A percentile compares a stretch with the other conserved stretches of the same genome.
These are phyloP conservation scores for Sporophila hypoxantha DNA, from an alignment of 2,113 vertebrate genomes.

Conservation along the genomic window DNA sequence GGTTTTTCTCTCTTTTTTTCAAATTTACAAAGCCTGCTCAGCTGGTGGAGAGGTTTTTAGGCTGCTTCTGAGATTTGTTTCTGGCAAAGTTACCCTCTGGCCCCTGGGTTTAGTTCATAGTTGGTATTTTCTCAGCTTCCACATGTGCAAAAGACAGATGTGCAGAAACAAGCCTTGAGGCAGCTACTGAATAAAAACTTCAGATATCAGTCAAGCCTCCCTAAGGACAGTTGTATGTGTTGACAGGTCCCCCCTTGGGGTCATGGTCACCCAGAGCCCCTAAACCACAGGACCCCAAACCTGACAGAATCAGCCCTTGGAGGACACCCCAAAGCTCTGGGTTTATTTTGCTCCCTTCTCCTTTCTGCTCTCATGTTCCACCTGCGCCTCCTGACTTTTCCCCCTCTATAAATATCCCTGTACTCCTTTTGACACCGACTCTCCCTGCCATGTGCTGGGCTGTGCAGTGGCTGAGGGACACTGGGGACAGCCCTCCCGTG, in stretches of 20 bases:
- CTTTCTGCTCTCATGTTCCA: background rate
- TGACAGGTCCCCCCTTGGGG: background rate
- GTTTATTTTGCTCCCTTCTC: background rate
- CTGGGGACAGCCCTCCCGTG: background rate
- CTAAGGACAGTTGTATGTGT: accelerated
- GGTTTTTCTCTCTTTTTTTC: background rate
- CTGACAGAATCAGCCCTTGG: background rate
- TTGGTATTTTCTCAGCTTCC: background rate
- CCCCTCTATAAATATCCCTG: background rate
- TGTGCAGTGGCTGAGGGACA: background rate
- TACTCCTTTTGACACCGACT: background rate
- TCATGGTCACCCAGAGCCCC: background rate
- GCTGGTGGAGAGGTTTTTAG: background rate
- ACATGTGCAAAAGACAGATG: background rate
- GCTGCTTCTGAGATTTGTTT: background rate
- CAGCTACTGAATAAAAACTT: background rate
- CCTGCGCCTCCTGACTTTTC: background rate
- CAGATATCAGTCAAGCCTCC: background rate
- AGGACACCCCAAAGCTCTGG: background rate
- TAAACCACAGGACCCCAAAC: background rate
- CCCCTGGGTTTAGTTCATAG: background rate
- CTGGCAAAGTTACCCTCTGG: background rate
- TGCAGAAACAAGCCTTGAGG: background rate
- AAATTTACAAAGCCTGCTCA: background rate
- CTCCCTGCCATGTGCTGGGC: background rate